These are phyloP conservation scores for Latrodectus geometricus DNA, from an alignment of 1,140 invertebrate genomes.

Conservation along the genomic window DNA sequence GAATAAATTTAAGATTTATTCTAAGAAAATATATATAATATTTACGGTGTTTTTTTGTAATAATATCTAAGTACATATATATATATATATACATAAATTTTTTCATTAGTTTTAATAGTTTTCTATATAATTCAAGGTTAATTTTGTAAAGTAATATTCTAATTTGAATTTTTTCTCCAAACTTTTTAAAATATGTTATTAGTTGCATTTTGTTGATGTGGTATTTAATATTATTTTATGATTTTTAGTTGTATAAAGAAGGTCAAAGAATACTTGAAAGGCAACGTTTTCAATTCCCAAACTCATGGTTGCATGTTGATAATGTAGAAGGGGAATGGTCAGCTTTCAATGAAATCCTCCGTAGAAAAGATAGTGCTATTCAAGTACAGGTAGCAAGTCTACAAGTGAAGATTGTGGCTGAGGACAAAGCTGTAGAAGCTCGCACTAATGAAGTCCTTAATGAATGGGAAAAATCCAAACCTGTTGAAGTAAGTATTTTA, in stretches of 20 bases:
- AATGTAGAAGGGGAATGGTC: slow-evolving; percentile 99
- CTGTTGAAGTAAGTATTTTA: slow-evolving; percentile 83
- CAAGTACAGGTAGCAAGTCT: slow-evolving; percentile 96
- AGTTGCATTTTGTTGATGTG: too few species aligned
- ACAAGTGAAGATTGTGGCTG: slow-evolving; percentile 99
- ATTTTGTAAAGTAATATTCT: too few species aligned
- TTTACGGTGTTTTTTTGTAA: too few species aligned
- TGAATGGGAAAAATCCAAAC: slow-evolving; percentile 98
- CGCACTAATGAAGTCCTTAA: slow-evolving; percentile 91
- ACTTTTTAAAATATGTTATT: too few species aligned
- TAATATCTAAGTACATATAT: too few species aligned
- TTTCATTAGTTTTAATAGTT: too few species aligned
- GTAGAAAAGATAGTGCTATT: slow-evolving; percentile 96
- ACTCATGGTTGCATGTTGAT: slow-evolving; percentile 97
- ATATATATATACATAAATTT: too few species aligned
- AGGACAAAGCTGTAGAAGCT: slow-evolving; percentile 97
- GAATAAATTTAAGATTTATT: too few species aligned
- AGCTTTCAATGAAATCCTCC: slow-evolving; percentile 99
- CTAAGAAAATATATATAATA: too few species aligned
- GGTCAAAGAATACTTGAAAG: slow-evolving; percentile 97
- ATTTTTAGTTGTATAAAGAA: slow-evolving; percentile 76
- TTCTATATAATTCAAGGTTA: too few species aligned
- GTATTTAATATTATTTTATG: neutral
- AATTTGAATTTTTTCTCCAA: too few species aligned
- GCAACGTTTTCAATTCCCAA: slow-evolving; percentile 97